These are phyloP conservation scores for Trisateles emortualis DNA, from an alignment of 2,888 invertebrate species.

Conservation along the genomic window DNA sequence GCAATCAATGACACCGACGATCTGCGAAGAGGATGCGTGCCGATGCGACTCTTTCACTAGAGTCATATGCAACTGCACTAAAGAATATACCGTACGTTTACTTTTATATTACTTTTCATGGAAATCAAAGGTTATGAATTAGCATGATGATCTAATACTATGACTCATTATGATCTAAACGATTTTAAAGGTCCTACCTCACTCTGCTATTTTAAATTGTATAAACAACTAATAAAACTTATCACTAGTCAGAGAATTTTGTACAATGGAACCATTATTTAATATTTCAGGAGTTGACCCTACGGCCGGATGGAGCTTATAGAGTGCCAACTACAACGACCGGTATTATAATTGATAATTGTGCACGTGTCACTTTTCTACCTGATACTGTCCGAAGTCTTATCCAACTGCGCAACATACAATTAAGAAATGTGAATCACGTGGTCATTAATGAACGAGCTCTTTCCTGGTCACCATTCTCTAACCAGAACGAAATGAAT, in stretches of 20 bases:
- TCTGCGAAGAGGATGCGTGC: constrained; percentile 86
- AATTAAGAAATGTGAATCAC: constrained; percentile 88
- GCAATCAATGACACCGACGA: constrained; percentile 67
- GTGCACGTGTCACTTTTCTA: constrained; percentile 87
- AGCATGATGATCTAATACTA: constrained; percentile 18
- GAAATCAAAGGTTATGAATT: constrained; percentile 1
- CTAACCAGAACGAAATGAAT: constrained; percentile 89
- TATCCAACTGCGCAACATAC: constrained; percentile 88
- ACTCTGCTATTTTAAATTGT: no score
- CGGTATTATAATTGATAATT: constrained; percentile 89
- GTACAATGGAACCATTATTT: background rate
- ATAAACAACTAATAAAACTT: no score
- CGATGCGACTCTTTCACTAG: constrained; percentile 86
- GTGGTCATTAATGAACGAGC: constrained; percentile 88
- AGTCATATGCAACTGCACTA: constrained; percentile 86
- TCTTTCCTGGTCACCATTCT: constrained; percentile 86
- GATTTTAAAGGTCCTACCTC: background rate
- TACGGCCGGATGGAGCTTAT: constrained; percentile 86
- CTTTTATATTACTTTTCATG: background rate
- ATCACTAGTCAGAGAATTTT: no score
- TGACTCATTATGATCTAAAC: constrained; percentile 15
- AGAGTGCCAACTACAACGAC: constrained; percentile 83
- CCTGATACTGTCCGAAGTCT: constrained; percentile 87
- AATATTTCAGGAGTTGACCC: constrained; percentile 84
- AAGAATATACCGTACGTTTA: constrained; percentile 74